Evolutionary conservation across 1,140 invertebrate genomes (phyloP), one percentile per base, ranked within the genome.

Genomic region (Penaeus japonicus): DNA sequence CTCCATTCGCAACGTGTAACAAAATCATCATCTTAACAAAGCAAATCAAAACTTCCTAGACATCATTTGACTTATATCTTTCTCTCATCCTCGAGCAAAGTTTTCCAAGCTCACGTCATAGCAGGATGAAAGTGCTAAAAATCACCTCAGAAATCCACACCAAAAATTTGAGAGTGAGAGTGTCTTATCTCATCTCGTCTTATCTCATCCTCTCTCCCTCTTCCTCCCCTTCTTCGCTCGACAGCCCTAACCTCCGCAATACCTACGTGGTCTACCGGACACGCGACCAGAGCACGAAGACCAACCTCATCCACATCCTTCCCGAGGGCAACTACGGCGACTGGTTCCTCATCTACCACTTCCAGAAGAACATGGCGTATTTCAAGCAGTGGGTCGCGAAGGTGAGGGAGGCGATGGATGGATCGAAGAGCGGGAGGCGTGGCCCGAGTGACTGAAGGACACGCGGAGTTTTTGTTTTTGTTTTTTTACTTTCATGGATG

Each of bases 381-480:
- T 99, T 99, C 87, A 99, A 93, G 93, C 99, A 98, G 62, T 99
- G 94, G 94, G 98, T 97, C n/a, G 97, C 96, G 91, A 99, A 98
- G 89, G 97, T 95, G 7, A 94, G 95, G 93, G 99, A 99, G 0
- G 97, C 96, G 89, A 99, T 96, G 92, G 99, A 99, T 93, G 99
- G 99, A 92, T 99, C 98, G 91, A 97, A 98, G 82, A 65, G 94
- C 93, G 92, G 95, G 96, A 92, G 99, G 98, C 96, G 96, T 91
- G 7, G 94, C 94, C n/a, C n/a, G n/a, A n/a, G n/a, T n/a, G n/a
- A n/a, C n/a, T n/a, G n/a, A n/a, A n/a, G n/a, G n/a, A n/a, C n/a
- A n/a, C n/a, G n/a, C n/a, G n/a, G n/a, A n/a, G n/a, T 47, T 47
- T 47, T 47, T 15, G 12, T 47, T 47, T 47, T 47, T n/a, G n/a